Base-by-base conservation (phyloP, 2,888 invertebrate genomes). In the Ophion costatus region DNA sequence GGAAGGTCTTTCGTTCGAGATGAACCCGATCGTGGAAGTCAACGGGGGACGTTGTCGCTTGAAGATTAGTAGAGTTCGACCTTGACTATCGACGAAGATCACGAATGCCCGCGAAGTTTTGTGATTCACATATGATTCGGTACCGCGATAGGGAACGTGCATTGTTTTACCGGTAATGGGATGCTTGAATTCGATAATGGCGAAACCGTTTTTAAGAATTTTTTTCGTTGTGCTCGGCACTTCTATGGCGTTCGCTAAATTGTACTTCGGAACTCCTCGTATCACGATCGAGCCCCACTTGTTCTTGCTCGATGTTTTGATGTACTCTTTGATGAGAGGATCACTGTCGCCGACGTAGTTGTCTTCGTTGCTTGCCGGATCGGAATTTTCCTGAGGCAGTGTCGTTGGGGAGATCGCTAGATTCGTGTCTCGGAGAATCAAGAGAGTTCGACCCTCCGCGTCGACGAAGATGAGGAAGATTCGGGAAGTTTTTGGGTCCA, bases 111-210 rank as follows among this genome's bases (percentile, higher is more conserved):
- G 38, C 0, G 1, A 61, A 2, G 79, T 83, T 0, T n/a, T 5
- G 0, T 63, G 74, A 4, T 80, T 51, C 1, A 71, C 66, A 20
- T 76, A 80, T 14, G 82, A 82, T 14, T 85, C 79, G 11, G 82
- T 80, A n/a, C 56, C 59, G 1, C 14, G 5, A 5, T 22, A 38
- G 0, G 76, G 71, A 9, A 85, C 71, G 33, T 10, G 22, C 10
- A 85, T 75, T 22, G 29, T 63, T n/a, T 24, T 38, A 11, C 67
- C 20, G 4, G 56, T 61, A 0, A 71, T 9, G 1, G 82, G 84
- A 67, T 85, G 79, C 7, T 10, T 7, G 22, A 85, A 85, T 42
- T 82, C 45, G 24, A 85, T 11, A 6, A 82, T 42, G 6, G 45
- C 0, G 10, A 67, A 29, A 14, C 79, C 82, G 6, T 82, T 7